phyloP scores from a whole-genome alignment of 2,888 invertebrate species.

The Hydropsyche betteni region DNA sequence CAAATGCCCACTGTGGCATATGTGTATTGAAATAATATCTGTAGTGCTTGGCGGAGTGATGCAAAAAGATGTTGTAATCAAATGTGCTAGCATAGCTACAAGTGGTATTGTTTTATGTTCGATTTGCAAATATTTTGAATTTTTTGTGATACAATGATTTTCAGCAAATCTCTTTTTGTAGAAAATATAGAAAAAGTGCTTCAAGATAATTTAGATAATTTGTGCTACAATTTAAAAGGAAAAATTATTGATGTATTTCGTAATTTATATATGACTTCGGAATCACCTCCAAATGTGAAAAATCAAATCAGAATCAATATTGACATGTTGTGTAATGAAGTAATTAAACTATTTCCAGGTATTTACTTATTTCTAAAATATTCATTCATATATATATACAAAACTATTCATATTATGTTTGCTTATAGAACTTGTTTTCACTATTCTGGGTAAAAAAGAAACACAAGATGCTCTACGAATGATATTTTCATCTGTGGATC shows the following conservation, averaged over 20 bases:
- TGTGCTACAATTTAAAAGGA: conserved; percentile 57
- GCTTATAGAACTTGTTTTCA: conserved; percentile 55
- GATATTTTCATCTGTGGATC: conserved; percentile 56
- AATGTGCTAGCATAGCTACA: conserved; percentile 48
- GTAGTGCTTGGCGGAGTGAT: conserved; percentile 46
- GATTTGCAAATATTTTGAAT: neutral
- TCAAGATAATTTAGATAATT: conserved; percentile 56
- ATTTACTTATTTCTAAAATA: conserved; percentile 2
- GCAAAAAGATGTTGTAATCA: conserved; percentile 50
- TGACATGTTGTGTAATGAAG: conserved; percentile 56
- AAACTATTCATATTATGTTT: conserved; percentile 42
- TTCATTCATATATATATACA: neutral
- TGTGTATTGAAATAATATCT: conserved; percentile 49
- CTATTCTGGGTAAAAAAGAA: conserved; percentile 58
- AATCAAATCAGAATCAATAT: conserved; percentile 52
- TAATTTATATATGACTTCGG: conserved; percentile 54
- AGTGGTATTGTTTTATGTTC: conserved; percentile 55
- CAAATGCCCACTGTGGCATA: conserved; percentile 50
- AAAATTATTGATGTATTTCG: conserved; percentile 59
- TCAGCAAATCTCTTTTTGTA: conserved; percentile 50
- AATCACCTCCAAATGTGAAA: conserved; percentile 31
- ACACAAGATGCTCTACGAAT: conserved; percentile 54
- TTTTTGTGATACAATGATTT: no score
- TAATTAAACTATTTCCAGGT: conserved; percentile 58
- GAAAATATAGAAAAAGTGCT: conserved; percentile 60